Evolutionary conservation across 2,888 invertebrate species (phyloP), one percentile per base, ranked within the genome.

Genomic region (Sinodicranocentrus sp.): DNA sequence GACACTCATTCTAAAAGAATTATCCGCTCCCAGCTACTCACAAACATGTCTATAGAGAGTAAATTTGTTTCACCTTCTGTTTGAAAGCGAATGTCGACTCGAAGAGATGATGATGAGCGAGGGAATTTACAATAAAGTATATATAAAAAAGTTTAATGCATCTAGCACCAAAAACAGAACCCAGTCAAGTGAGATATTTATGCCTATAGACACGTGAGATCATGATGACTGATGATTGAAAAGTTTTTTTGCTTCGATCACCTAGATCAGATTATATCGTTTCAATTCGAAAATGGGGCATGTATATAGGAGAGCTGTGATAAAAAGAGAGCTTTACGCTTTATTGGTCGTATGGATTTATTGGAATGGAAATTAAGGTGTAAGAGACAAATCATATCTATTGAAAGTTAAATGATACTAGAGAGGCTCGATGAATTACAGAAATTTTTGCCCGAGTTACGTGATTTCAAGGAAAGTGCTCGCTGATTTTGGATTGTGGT

Each of bases 301-400:
- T 59, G 59, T 19, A 13, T 19, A 59, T 25, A 26, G 23, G 6
- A n/a, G 3, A 25, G 25, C 10, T 5, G 17, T 63, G 33, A 67
- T 57, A 76, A 76, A 75, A 75, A 63, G 65, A 75, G 65, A 75
- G 52, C 75, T 13, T 76, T 54, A 76, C 76, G 76, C 76, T 76
- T 76, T 76, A 76, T 67, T 54, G 76, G 67, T 76, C 39, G 76
- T 59, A 15, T 26, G 13, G 5, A n/a, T 13, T 3, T 15, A 48
- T 48, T 48, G 5, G 23, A 23, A 10, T 59, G 25, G 59, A 26
- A 26, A 19, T 48, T 59, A 59, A 23, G 26, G 13, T 59, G 23
- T 10, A 61, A 33, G 33, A 28, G 17, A 17, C 17, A 63, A 17
- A 63, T 19, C 5, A 23, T 2, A 15, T 21, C 21, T 21, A 21